Evolutionary conservation across 2,113 vertebrate species (phyloP).

Genomic region (Otis tarda): DNA sequence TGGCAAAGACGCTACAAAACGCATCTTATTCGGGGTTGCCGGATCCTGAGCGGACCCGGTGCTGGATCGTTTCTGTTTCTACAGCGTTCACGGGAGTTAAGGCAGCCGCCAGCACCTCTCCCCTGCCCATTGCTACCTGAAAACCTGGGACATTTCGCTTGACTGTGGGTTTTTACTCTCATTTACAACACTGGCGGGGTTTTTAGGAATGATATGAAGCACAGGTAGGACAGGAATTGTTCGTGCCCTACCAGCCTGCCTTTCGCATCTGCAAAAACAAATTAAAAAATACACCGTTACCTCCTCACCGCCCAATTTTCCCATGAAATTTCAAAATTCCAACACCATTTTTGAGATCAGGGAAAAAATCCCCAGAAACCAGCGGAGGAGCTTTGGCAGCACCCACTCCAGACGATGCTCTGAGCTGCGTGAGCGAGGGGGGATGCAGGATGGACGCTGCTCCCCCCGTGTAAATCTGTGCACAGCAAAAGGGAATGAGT

Average conservation of each 20-base stretch:
- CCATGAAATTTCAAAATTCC: neutral
- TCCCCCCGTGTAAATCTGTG: neutral
- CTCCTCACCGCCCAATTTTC: neutral
- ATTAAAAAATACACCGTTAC: neutral
- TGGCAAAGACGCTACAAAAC: neutral
- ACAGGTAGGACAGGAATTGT: neutral
- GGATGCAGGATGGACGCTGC: neutral
- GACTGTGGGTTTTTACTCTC: neutral
- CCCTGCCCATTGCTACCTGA: rapidly evolving
- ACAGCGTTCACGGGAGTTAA: neutral
- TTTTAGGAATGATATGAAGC: neutral
- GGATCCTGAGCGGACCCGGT: neutral
- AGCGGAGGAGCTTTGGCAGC: neutral
- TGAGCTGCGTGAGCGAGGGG: rapidly evolving
- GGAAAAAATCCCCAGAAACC: neutral
- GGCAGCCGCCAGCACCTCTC: neutral
- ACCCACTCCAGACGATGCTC: neutral
- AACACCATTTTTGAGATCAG: neutral
- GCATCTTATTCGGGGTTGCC: neutral
- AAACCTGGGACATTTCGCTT: neutral
- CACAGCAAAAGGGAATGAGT: neutral
- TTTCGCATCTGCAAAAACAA: neutral
- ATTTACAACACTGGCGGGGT: neutral
- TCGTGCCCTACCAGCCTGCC: neutral
- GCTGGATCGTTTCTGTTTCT: neutral